These are phyloP conservation scores for Parochlus steinenii DNA, from an alignment of 2,888 invertebrate genomes.

Conservation along the genomic window DNA sequence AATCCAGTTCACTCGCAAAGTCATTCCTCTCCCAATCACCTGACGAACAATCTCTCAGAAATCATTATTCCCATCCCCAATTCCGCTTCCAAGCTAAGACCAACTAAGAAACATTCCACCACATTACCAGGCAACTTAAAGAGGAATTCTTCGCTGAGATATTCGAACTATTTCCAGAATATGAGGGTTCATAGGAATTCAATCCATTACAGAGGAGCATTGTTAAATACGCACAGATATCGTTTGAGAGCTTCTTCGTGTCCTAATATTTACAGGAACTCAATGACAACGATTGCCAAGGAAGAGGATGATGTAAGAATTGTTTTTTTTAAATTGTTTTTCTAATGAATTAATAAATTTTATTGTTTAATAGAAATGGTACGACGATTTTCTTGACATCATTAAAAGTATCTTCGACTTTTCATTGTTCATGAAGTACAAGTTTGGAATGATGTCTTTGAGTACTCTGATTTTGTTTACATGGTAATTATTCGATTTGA, in stretches of 20 bases:
- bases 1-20: conserved; percentile 15
- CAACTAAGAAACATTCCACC: conserved; percentile 1
- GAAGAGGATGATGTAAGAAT: conserved; percentile 53
- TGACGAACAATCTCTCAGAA: background rate
- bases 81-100: background rate
- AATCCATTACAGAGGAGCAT: conserved; percentile 71
- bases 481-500: conserved; percentile 71
- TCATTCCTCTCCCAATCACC: background rate
- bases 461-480: conserved; percentile 80
- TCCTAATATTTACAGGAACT: conserved; percentile 78
- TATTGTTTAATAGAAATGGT: conserved; percentile 47
- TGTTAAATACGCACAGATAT: conserved; percentile 68
- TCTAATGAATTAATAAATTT: conserved; percentile 10
- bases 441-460: conserved; percentile 64
- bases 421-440: conserved; percentile 55
- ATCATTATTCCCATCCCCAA: conserved; percentile 4
- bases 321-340: conserved; percentile 1
- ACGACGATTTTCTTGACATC: conserved; percentile 44
- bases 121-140: conserved; percentile 20
- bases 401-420: conserved; percentile 64
- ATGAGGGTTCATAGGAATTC: conserved; percentile 58
- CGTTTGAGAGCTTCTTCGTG: conserved; percentile 73
- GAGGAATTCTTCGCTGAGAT: conserved; percentile 25
- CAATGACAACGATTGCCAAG: conserved; percentile 69
- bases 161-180: conserved; percentile 52